phyloP scores from a whole-genome alignment of 2,888 invertebrate genomes.

The Meliscaeva auricollis region DNA sequence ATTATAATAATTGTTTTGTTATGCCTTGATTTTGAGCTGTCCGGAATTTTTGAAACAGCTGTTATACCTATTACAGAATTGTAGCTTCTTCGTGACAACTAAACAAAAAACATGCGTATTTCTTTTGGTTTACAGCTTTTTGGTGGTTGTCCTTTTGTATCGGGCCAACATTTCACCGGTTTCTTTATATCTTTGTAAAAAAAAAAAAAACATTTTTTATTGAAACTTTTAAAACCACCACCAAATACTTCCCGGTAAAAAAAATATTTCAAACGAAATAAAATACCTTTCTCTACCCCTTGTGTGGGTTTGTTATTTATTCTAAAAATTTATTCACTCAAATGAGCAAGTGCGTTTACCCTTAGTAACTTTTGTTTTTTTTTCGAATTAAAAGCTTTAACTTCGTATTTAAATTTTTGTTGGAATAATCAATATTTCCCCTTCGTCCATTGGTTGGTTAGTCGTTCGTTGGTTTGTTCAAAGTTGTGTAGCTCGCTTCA shows the following conservation, averaged over 20 bases:
- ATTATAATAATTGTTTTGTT: no score
- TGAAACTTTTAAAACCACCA: not conserved
- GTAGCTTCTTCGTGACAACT: constrained; percentile 7
- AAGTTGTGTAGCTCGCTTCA: constrained; percentile 25
- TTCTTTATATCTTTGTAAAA: not conserved
- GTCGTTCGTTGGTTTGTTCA: constrained; percentile 15
- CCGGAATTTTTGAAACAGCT: constrained; percentile 1
- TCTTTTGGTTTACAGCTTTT: not conserved
- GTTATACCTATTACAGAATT: not conserved
- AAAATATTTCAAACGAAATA: not conserved
- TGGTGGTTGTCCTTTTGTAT: not conserved
- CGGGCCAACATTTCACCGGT: not conserved
- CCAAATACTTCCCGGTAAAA: constrained; percentile 15
- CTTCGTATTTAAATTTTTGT: constrained; percentile 10
- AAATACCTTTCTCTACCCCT: constrained; percentile 1
- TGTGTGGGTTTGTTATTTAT: not conserved
- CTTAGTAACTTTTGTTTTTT: constrained; percentile 35
- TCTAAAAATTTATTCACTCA: not conserved
- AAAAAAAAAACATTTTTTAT: not conserved
- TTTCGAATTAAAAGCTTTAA: constrained; percentile 37
- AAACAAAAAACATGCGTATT: constrained; percentile 8
- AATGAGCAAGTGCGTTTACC: constrained; percentile 42
- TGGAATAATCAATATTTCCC: constrained; percentile 63
- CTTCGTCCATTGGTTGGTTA: constrained; percentile 24
- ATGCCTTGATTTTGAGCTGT: not conserved